phyloP scores from a whole-genome alignment of 2,797 vertebrate genomes.

The Brotula barbata region DNA sequence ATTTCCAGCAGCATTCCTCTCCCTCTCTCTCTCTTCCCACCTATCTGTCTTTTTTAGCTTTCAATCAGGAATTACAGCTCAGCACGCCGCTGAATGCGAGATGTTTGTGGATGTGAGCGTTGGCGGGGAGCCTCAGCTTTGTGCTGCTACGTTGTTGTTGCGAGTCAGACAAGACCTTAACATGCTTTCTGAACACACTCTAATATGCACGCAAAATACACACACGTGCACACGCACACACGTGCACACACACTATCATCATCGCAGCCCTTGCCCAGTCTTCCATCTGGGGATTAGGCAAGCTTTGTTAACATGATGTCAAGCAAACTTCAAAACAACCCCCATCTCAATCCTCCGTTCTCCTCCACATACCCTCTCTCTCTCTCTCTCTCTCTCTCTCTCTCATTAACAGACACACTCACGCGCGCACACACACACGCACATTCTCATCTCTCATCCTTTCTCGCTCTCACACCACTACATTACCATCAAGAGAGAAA shows the following conservation, averaged over 20 bases:
- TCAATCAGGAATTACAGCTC: slow-evolving; percentile 13
- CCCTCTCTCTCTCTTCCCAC: not conserved
- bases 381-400: not conserved
- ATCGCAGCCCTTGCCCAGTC: slow-evolving; percentile 39
- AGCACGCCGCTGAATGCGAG: slow-evolving; percentile 9
- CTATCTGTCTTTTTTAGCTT: not conserved
- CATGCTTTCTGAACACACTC: slow-evolving; percentile 10
- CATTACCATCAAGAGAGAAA: slow-evolving; percentile 39
- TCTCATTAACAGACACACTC: too few relatives aligned
- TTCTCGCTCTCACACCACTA: slow-evolving; percentile 7
- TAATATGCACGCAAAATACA: not conserved
- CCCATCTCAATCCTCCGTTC: slow-evolving; percentile 43
- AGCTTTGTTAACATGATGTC: slow-evolving; percentile 73
- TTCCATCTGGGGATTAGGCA: slow-evolving; percentile 60
- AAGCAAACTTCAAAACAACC: slow-evolving; percentile 72
- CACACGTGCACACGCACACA: slow-evolving; percentile 13
- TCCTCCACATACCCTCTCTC: too few relatives aligned
- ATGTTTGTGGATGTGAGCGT: slow-evolving; percentile 22
- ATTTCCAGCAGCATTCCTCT: slow-evolving; percentile 4
- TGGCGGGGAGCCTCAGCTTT: slow-evolving; percentile 15
- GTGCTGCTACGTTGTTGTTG: slow-evolving; percentile 16
- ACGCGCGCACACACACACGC: too few relatives aligned
- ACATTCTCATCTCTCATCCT: not conserved
- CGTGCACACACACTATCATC: slow-evolving; percentile 15
- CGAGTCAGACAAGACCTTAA: slow-evolving; percentile 18